These are phyloP conservation scores for Aporophyla nigra DNA, from an alignment of 2,888 invertebrate genomes.

Conservation along the genomic window DNA sequence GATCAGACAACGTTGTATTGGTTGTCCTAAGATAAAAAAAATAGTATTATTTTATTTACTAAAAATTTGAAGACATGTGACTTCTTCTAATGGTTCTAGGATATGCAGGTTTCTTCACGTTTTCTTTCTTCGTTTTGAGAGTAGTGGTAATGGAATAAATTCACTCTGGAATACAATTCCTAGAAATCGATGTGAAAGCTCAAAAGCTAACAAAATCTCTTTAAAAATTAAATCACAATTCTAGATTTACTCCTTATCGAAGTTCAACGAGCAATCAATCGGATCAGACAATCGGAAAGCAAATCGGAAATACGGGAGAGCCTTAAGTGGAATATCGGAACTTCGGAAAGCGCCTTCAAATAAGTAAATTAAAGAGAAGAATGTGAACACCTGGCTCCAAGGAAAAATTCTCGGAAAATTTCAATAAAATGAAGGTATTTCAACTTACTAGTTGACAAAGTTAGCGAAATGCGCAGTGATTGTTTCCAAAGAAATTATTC, in stretches of 20 bases:
- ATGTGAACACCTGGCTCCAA: slow-evolving; percentile 52
- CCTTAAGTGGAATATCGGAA: slow-evolving; percentile 36
- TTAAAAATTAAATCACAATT: slow-evolving; percentile 11
- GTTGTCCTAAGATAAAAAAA: no score
- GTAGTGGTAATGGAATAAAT: not conserved
- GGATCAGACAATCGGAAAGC: slow-evolving; percentile 42
- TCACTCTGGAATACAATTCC: not conserved
- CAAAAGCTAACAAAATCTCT: slow-evolving; percentile 5
- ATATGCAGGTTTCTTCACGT: not conserved
- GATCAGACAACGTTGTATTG: no score
- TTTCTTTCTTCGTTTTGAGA: not conserved
- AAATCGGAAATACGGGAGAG: slow-evolving; percentile 39
- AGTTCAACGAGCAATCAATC: slow-evolving; percentile 29
- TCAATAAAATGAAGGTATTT: slow-evolving; percentile 52
- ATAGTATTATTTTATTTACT: no score
- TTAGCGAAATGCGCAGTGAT: slow-evolving; percentile 47
- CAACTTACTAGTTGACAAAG: slow-evolving; percentile 44
- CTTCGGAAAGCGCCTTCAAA: slow-evolving; percentile 25
- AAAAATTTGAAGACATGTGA: no score
- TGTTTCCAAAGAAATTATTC: slow-evolving; percentile 48
- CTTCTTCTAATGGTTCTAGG: no score
- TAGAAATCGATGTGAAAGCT: slow-evolving; percentile 5
- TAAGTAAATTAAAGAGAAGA: slow-evolving; percentile 63
- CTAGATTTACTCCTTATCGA: slow-evolving; percentile 1
- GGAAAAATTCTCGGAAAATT: slow-evolving; percentile 47